These are phyloP conservation scores for Dinomys branickii DNA, from an alignment of 2,113 vertebrate species.

Conservation along the genomic window DNA sequence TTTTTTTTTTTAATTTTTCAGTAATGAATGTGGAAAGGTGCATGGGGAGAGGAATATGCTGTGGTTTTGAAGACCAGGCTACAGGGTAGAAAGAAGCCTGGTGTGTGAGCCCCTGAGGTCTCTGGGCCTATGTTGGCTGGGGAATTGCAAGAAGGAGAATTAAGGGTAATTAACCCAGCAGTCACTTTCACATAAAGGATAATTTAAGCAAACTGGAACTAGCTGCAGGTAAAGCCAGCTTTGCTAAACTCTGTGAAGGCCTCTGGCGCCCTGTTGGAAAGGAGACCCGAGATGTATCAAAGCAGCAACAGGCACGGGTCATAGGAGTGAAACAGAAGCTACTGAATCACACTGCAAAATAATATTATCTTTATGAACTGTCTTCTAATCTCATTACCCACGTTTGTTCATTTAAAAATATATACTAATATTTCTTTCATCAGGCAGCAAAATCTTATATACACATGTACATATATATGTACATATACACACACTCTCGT, in stretches of 20 bases:
- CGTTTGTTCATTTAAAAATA: background rate
- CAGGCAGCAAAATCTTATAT: background rate
- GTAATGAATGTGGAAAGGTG: background rate
- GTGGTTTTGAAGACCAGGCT: slow-evolving; percentile 10
- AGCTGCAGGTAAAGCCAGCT: slow-evolving; percentile 38
- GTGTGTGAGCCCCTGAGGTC: background rate
- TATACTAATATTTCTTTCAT: background rate
- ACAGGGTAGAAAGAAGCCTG: too few relatives aligned
- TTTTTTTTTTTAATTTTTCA: background rate
- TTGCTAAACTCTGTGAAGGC: background rate
- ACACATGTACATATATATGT: accelerated
- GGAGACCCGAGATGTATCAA: background rate
- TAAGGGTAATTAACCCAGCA: slow-evolving; percentile 71
- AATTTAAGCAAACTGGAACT: slow-evolving; percentile 66
- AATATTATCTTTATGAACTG: background rate
- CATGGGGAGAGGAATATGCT: background rate
- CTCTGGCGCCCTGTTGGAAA: background rate
- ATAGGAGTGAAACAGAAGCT: background rate
- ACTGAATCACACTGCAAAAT: background rate
- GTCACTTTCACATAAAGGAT: slow-evolving; percentile 55
- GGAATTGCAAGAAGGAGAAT: slow-evolving; percentile 51
- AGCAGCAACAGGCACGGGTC: background rate
- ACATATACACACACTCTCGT: accelerated
- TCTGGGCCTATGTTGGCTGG: slow-evolving; percentile 15
- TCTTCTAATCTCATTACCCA: background rate